Evolutionary conservation across 2,113 vertebrate species (phyloP), one percentile per base, ranked within the genome.

Genomic region (Carassius gibelio): DNA sequence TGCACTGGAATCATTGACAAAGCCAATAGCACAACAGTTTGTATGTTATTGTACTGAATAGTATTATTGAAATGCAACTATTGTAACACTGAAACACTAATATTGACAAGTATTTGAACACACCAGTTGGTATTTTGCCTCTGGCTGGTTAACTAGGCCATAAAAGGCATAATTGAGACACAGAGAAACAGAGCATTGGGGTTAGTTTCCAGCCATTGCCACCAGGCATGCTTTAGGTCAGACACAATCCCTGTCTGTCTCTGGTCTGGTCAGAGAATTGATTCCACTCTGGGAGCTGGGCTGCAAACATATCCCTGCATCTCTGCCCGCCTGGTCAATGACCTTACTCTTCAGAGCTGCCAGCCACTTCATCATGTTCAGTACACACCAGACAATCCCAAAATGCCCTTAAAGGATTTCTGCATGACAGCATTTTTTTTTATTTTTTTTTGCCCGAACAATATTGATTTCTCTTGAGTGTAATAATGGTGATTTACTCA

Each of bases 71-170:
- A 87, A 38, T 80, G 30, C 48, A 81, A n/a, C 71, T 55, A 84
- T 91, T 86, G 85, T 92, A 91, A 90, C 91, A 93, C 88, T 88
- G 90, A 92, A 90, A 93, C 88, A 84, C 76, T 89, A 75, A 30
- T 89, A 94, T 94, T 89, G 93, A 93, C 88, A 72, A 38, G 68
- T 72, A 83, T 72, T 83, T 83, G 19, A 36, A 74, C 34, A 72
- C 68, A 83, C 42, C 81, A 23, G 74, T 61, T 23, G 66, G 86
- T 86, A 82, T 83, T 74, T 75, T 81, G 85, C 64, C 50, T 85
- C 79, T 69, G 87, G 75, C 34, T 34, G 17, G 79, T 72, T 76
- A 78, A 88, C 85, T 66, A 59, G 36, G 36, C 50, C 76, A 78
- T 15, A 76, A 21, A n/a, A 26, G 69, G 72, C 8, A 45, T 50